A percentile compares a stretch with the other conserved stretches of the same genome.
Conservation (phyloP, 2,113 vertebrate genomes). For the Podocnemis expansa region DNA sequence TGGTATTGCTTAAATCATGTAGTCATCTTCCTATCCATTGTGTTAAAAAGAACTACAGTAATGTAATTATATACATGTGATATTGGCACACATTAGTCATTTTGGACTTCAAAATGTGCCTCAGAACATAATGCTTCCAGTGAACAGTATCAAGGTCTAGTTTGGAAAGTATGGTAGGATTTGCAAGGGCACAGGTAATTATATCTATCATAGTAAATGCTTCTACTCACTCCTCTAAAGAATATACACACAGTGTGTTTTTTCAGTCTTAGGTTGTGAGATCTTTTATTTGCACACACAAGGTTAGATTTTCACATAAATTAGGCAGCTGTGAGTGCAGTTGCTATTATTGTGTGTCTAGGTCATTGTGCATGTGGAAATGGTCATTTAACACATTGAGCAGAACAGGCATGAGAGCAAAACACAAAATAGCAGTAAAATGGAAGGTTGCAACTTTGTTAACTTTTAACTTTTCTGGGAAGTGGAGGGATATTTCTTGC, state of each 20-base stretch:
- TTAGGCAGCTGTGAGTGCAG: not conserved
- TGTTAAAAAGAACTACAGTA: not conserved
- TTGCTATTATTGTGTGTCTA: not conserved
- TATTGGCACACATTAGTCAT: slow-evolving; percentile 43
- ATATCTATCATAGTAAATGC: slow-evolving; percentile 43
- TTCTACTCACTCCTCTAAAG: slow-evolving; percentile 52
- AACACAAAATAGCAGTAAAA: not conserved
- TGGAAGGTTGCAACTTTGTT: not conserved
- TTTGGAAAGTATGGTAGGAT: slow-evolving; percentile 64
- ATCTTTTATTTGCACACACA: slow-evolving; percentile 45
- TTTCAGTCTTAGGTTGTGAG: slow-evolving; percentile 54
- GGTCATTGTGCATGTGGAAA: fast-evolving
- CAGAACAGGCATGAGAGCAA: not conserved
- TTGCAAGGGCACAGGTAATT: slow-evolving; percentile 48
- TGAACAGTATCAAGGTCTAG: slow-evolving; percentile 56
- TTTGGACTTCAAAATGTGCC: slow-evolving; percentile 60
- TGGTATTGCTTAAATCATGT: not conserved
- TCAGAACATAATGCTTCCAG: slow-evolving; percentile 28
- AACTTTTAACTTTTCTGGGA: slow-evolving; percentile 32
- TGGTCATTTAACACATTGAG: not conserved
- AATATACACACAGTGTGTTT: slow-evolving; percentile 21
- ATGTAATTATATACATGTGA: slow-evolving; percentile 34
- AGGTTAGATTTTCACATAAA: not conserved
- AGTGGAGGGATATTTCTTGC: not conserved
- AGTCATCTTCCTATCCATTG: not conserved